Conservation (phyloP, 2,113 vertebrate species). For the Anas platyrhynchos region DNA sequence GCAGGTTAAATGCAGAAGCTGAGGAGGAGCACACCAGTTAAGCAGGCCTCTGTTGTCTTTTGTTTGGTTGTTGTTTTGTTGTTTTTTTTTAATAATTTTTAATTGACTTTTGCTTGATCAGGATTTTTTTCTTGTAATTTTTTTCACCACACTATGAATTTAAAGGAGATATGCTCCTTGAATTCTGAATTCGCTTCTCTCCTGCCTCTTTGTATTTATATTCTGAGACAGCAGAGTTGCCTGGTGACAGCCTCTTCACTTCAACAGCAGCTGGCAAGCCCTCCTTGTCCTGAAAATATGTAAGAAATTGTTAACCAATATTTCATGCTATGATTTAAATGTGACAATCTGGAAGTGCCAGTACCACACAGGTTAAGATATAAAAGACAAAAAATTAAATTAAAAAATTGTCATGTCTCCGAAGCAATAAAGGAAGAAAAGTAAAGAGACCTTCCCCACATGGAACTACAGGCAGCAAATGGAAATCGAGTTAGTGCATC, state of each 20-base stretch:
- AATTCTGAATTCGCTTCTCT: slow-evolving; percentile 31
- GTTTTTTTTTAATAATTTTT: background rate
- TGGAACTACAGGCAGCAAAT: background rate
- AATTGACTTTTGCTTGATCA: slow-evolving; percentile 18
- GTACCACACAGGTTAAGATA: background rate
- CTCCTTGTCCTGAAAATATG: slow-evolving; percentile 30
- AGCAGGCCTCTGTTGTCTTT: background rate
- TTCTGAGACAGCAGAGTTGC: slow-evolving; percentile 46
- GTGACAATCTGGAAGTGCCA: slow-evolving; percentile 12
- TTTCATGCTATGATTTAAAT: slow-evolving; percentile 54
- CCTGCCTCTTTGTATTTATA: slow-evolving; percentile 51
- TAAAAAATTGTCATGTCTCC: background rate
- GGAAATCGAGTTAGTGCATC: background rate
- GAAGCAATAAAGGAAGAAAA: slow-evolving; percentile 22
- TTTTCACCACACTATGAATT: slow-evolving; percentile 55
- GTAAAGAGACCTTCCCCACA: background rate
- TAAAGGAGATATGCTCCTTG: slow-evolving; percentile 41
- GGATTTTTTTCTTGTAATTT: slow-evolving; percentile 32
- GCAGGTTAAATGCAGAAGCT: background rate
- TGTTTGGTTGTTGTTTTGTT: too few relatives aligned
- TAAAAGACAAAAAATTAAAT: slow-evolving; percentile 19
- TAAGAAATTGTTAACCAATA: slow-evolving; percentile 52
- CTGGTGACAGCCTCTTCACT: slow-evolving; percentile 59
- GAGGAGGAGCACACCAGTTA: background rate
- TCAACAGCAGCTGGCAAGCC: slow-evolving; percentile 58